These are phyloP conservation scores for Syngnathus scovelli DNA, from an alignment of 2,113 vertebrate species.

Conservation along the genomic window DNA sequence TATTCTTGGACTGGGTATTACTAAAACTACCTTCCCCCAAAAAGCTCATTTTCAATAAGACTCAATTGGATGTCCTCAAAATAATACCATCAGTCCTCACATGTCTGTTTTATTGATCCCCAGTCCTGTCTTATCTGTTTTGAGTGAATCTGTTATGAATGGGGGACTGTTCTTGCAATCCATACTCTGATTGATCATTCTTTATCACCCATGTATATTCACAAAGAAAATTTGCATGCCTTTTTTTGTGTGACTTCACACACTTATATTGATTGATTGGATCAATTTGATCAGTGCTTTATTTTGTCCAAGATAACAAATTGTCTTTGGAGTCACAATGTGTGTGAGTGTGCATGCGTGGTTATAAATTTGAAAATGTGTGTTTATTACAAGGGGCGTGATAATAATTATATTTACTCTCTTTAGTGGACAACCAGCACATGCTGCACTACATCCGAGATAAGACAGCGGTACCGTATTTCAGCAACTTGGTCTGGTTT, in stretches of 20 bases:
- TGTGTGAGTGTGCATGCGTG: background rate
- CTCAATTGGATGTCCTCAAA: background rate
- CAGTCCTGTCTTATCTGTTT: slow-evolving; percentile 32
- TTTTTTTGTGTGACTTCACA: slow-evolving; percentile 2
- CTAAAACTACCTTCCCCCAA: slow-evolving; percentile 3
- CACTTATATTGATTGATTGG: background rate
- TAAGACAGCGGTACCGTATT: slow-evolving; percentile 96
- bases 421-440: slow-evolving; percentile 94
- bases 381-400: background rate
- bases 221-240: slow-evolving; percentile 40
- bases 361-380: background rate
- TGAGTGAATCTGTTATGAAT: slow-evolving; percentile 29
- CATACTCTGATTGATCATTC: slow-evolving; percentile 22
- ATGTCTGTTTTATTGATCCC: slow-evolving; percentile 28
- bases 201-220: slow-evolving; percentile 24
- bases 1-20: slow-evolving; percentile 46
- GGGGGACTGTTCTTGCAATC: slow-evolving; percentile 20
- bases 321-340: background rate
- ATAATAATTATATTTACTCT: slow-evolving; percentile 22
- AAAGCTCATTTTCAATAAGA: background rate
- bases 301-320: background rate
- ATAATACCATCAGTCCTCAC: background rate
- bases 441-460: slow-evolving; percentile 98
- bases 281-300: slow-evolving; percentile 4
- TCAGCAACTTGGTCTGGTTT: slow-evolving; percentile 99